phyloP scores from a whole-genome alignment of 2,797 vertebrate genomes.

The Siniperca obscura region DNA sequence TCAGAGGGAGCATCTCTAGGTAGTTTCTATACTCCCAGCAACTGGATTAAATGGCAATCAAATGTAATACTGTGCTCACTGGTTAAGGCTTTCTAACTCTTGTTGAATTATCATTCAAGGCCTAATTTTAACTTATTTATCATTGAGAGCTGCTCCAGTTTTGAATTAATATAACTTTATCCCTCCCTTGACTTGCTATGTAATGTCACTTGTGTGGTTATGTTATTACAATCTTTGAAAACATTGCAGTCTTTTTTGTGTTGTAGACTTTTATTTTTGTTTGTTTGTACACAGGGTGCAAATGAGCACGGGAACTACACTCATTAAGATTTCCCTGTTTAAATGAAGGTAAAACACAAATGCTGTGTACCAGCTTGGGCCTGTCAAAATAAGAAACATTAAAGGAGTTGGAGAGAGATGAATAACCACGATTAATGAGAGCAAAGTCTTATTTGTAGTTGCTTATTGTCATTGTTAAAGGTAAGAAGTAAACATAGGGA shows the following conservation, averaged over 20 bases:
- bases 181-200: not conserved
- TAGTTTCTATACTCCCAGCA: constrained; percentile 37
- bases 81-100: constrained; percentile 5
- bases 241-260: constrained; percentile 7
- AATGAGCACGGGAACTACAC: constrained; percentile 73
- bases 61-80: not conserved
- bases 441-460: not conserved
- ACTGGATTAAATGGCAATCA: constrained; percentile 13
- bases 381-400: not conserved
- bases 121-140: constrained; percentile 23
- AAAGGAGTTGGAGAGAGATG: not conserved
- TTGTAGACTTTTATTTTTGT: constrained; percentile 47
- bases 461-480: not conserved
- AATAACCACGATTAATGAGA: constrained; percentile 1
- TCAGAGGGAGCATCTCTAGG: not conserved
- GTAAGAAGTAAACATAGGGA: not conserved
- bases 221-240: constrained; percentile 11
- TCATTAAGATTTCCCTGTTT: constrained; percentile 81
- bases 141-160: constrained; percentile 10
- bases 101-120: not conserved
- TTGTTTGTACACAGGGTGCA: constrained; percentile 80
- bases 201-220: constrained; percentile 33
- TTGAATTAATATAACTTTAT: constrained; percentile 24
- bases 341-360: constrained; percentile 78
- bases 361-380: constrained; percentile 14